These are phyloP conservation scores for Pterostichus niger DNA, from an alignment of 2,888 invertebrate genomes.

Conservation along the genomic window DNA sequence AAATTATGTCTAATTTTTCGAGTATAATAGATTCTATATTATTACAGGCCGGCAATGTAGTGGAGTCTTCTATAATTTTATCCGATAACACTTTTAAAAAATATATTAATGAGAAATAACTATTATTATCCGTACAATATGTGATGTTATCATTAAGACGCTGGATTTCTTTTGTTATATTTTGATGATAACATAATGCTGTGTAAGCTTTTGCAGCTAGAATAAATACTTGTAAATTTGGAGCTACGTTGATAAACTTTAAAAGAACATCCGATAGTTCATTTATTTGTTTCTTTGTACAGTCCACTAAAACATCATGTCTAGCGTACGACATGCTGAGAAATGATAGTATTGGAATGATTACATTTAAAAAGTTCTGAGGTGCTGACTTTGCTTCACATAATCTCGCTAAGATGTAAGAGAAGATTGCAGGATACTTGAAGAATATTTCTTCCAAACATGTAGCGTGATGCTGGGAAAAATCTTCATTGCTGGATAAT, in stretches of 20 bases:
- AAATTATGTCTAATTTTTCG: background rate
- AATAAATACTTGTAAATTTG: background rate
- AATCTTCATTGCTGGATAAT: background rate
- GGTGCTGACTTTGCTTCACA: background rate
- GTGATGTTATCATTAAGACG: background rate
- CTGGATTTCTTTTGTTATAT: background rate
- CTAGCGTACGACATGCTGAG: constrained; percentile 23
- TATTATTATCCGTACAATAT: background rate
- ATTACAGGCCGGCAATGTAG: background rate
- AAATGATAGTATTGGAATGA: constrained; percentile 46
- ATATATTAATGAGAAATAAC: background rate
- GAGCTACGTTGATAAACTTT: background rate
- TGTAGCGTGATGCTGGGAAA: background rate
- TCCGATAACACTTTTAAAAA: background rate
- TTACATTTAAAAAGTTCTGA: background rate
- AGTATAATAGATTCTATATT: background rate
- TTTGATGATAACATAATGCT: background rate
- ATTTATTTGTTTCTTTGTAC: background rate
- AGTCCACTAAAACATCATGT: constrained; percentile 5
- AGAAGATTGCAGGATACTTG: constrained; percentile 13
- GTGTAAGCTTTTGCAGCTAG: constrained; percentile 23
- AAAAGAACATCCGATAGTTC: background rate
- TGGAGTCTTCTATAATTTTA: constrained; percentile 11
- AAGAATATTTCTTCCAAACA: constrained; percentile 50
- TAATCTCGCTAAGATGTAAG: background rate